Base-by-base conservation (phyloP, 2,888 invertebrate species). In the Scaptomyza caliginosa region DNA sequence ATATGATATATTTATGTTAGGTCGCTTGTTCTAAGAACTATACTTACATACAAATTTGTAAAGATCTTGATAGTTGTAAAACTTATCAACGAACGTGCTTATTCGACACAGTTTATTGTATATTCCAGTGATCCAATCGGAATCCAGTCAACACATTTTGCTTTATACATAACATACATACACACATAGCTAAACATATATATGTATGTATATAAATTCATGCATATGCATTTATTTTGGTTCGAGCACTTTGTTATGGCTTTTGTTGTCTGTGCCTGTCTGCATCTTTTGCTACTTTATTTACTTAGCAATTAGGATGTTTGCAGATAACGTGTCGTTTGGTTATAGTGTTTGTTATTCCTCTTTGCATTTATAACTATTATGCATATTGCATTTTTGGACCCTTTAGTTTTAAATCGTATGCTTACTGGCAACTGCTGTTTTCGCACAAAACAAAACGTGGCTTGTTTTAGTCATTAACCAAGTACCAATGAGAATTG, bases 171-270 rank as follows among this genome's bases (percentile, higher is more conserved):
- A 71, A 66, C 54, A 58, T 28, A 66, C 55, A 52, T 19, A 34
- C 59, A 39, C 60, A 38, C 8, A 57, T 19, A 32, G 17, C 51
- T n/a, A 65, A n/a, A 42, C 2, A 19, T n/a, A 60, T 26, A 58
- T 16, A 28, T 17, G 49, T n/a, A 57, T 17, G 49, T n/a, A 57
- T 17, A 34, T 10, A 55, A 39, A 32, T 50, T 59, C 43, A 49
- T 50, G 57, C 54, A 72, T 66, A 58, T 79, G 63, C 75, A 80
- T 76, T 82, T 84, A 85, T 85, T 84, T 85, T 82, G 74, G 67
- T 80, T 72, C 64, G 63, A 74, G 72, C 80, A 80, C 72, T 71
- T 77, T 79, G 69, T 82, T 82, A 82, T 83, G 79, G 83, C 80
- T 82, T 77, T 80, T 73, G 70, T 71, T 74, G 74, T 76, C 72